Base-by-base conservation (phyloP, 2,888 invertebrate genomes). In the Fabriciana adippe region DNA sequence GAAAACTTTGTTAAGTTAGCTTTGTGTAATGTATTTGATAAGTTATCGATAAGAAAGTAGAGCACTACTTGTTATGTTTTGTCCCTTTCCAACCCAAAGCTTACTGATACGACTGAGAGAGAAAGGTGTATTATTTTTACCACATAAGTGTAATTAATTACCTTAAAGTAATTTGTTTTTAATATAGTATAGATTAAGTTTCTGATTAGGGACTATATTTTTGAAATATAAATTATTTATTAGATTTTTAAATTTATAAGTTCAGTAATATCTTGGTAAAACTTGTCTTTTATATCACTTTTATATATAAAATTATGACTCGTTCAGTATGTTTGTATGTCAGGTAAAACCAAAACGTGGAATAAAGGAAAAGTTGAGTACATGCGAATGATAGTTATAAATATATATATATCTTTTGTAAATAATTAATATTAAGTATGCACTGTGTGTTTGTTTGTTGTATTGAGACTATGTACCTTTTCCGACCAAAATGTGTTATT, bases 361-460 rank as follows among this genome's bases (percentile, higher is more conserved):
- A 57, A 45, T 18, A 3, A 15, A 15, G n/a, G 5, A 15, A 47
- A 48, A 4, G 0, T 31, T 1, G 13, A 41, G 35, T 41, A 41
- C 35, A 41, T 41, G 26, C 13, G 15, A 53, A 53, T 53, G 14
- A 26, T 59, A 59, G n/a, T 41, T 8, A 41, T 41, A 35, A 16
- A 35, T 47, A 57, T 18, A 57, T 11, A 0, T 41, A 41, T 2
- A 11, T 31, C 21, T 59, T 11, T 59, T 59, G 59, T 59, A 59
- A 59, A 59, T 59, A 59, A 48, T 48, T 31, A 59, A 48, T 48
- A 48, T n/a, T 59, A 59, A 59, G 59, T 13, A 41, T 11, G 48
- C 59, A 59, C 59, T 59, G 48, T 48, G 59, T 59, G 59, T 59
- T 48, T 59, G 59, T 59, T 48, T 59, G 48, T 59, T 59, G 16